These are phyloP conservation scores for Cliona cf. orientalis DNA, from an alignment of 37 sponge, comb jelly and placozoan genomes.

Conservation along the genomic window DNA sequence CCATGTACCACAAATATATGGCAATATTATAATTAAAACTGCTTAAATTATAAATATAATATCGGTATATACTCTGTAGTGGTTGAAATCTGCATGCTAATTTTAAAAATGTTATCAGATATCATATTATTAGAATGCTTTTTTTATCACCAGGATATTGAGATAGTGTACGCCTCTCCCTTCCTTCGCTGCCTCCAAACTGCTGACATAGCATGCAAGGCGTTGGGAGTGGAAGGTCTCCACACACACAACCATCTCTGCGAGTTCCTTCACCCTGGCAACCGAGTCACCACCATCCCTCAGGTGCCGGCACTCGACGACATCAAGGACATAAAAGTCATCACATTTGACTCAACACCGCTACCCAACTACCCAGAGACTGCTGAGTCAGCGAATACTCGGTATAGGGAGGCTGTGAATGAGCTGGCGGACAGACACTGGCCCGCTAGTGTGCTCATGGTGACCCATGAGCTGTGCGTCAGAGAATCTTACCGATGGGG, in stretches of 20 bases:
- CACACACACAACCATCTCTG: slow-evolving; percentile 13
- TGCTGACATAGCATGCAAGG: slow-evolving; percentile 19
- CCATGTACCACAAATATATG: background rate
- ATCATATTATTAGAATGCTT: background rate
- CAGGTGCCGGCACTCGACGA: slow-evolving; percentile 23
- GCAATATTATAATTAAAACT: background rate
- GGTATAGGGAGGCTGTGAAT: slow-evolving; percentile 15
- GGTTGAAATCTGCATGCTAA: too few relatives aligned
- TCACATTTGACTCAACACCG: slow-evolving; percentile 1
- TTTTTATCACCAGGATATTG: slow-evolving; percentile 5
- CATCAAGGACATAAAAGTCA: background rate
- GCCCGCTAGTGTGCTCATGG: slow-evolving; percentile 39
- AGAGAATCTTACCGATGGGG: slow-evolving; percentile 5
- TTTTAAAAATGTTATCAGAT: background rate
- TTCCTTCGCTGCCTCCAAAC: slow-evolving; percentile 59
- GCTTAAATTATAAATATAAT: background rate
- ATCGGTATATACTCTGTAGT: background rate
- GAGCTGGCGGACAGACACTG: slow-evolving; percentile 51
- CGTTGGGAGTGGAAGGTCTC: slow-evolving; percentile 15
- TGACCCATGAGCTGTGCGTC: slow-evolving; percentile 54
- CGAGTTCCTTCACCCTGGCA: slow-evolving; percentile 8
- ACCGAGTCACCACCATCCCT: slow-evolving; percentile 17
- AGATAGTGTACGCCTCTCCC: slow-evolving; percentile 27
- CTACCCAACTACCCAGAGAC: slow-evolving; percentile 44
- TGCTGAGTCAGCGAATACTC: background rate